A percentile compares a stretch with the other conserved stretches of the same genome.
These are phyloP conservation scores for Eugnorisma glareosa DNA, from an alignment of 2,888 invertebrate genomes.

Conservation along the genomic window DNA sequence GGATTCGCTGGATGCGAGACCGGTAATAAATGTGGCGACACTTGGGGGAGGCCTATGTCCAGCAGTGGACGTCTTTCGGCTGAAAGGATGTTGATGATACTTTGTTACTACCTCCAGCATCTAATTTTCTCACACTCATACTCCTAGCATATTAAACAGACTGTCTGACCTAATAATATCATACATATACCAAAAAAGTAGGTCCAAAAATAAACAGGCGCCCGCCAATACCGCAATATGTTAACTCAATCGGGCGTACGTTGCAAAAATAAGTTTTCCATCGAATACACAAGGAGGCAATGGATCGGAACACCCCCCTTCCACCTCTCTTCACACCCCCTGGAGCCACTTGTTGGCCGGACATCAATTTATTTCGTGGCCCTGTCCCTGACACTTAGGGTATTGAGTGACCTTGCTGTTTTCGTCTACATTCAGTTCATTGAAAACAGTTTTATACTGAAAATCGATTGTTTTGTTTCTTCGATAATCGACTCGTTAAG, in stretches of 20 bases:
- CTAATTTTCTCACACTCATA: neutral
- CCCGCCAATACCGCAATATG: constrained; percentile 50
- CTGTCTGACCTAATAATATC: constrained; percentile 2
- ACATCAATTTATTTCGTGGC: constrained; percentile 69
- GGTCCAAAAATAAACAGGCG: constrained; percentile 45
- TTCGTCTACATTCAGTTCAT: constrained; percentile 36
- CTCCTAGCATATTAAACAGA: neutral
- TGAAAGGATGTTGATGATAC: too few species aligned
- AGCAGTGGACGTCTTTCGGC: too few species aligned
- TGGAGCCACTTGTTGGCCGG: constrained; percentile 75
- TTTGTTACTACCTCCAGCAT: neutral
- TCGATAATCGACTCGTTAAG: constrained; percentile 26
- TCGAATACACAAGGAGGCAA: constrained; percentile 60
- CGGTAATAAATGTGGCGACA: too few species aligned
- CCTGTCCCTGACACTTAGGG: constrained; percentile 59
- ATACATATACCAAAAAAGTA: constrained; percentile 17
- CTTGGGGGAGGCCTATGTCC: too few species aligned
- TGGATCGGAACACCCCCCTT: constrained; percentile 55
- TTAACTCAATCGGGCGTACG: constrained; percentile 61
- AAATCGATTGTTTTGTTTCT: constrained; percentile 23
- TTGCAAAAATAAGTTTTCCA: constrained; percentile 62
- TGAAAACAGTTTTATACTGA: constrained; percentile 37
- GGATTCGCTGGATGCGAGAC: too few species aligned
- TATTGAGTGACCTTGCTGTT: constrained; percentile 54
- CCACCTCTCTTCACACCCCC: neutral